Percentiles rank a stretch among this genome's conserved stretches.
These are phyloP conservation scores for Zaprionus davidi DNA, from an alignment of 1,140 invertebrate genomes.

Conservation along the genomic window DNA sequence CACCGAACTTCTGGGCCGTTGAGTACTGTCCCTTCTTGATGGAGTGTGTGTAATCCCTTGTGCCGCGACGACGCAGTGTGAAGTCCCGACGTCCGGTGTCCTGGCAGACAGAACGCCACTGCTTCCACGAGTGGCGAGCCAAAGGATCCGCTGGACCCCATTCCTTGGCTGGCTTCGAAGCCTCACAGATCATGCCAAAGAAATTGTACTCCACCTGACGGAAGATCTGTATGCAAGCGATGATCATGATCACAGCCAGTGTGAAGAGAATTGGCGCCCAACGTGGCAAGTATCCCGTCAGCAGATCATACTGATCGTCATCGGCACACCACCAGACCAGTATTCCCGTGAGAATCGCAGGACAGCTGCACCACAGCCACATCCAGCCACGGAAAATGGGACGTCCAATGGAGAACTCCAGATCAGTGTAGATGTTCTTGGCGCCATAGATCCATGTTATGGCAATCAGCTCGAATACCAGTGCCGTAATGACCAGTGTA, in stretches of 20 bases:
- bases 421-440: slow-evolving; percentile 83
- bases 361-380: slow-evolving; percentile 76
- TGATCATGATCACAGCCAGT: slow-evolving; percentile 70
- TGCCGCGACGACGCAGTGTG: slow-evolving; percentile 86
- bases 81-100: slow-evolving; percentile 86
- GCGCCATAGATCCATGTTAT: slow-evolving; percentile 83
- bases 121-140: slow-evolving; percentile 83
- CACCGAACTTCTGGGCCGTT: slow-evolving; percentile 62
- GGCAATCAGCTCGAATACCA: slow-evolving; percentile 81
- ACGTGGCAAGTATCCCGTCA: slow-evolving; percentile 72
- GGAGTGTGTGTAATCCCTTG: slow-evolving; percentile 87
- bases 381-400: slow-evolving; percentile 82
- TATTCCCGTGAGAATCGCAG: slow-evolving; percentile 73
- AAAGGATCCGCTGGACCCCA: slow-evolving; percentile 83
- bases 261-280: slow-evolving; percentile 82
- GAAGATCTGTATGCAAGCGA: slow-evolving; percentile 80
- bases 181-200: slow-evolving; percentile 84
- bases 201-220: slow-evolving; percentile 84
- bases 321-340: slow-evolving; percentile 83
- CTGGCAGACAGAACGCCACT: slow-evolving; percentile 83
- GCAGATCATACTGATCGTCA: slow-evolving; percentile 74
- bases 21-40: slow-evolving; percentile 84
- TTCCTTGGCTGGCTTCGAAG: slow-evolving; percentile 82
- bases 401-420: slow-evolving; percentile 82
- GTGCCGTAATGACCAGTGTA: slow-evolving; percentile 72